phyloP scores from a whole-genome alignment of 2,113 vertebrate species.

The Piprites chloris region DNA sequence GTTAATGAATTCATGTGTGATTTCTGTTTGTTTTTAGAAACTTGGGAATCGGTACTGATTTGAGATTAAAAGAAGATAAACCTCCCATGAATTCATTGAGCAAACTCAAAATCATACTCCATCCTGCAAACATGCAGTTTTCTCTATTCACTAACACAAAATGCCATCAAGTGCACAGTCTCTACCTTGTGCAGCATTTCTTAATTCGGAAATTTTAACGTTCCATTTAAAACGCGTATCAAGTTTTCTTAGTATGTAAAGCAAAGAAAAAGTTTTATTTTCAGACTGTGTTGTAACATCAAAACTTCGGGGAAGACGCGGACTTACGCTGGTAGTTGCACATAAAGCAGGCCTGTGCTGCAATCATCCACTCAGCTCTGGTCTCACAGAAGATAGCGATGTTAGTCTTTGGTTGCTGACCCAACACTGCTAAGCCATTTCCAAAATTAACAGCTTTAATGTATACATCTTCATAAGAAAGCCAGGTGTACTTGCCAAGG shows the following conservation, averaged over 20 bases:
- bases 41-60: neutral
- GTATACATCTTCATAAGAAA: conserved; percentile 83
- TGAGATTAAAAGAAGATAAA: neutral
- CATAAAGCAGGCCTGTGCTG: conserved; percentile 92
- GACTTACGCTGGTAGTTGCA: conserved; percentile 91
- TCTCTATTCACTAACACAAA: neutral
- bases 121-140: neutral
- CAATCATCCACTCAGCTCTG: conserved; percentile 90
- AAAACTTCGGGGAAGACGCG: neutral
- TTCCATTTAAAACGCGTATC: neutral
- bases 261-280: neutral
- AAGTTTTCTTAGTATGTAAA: neutral
- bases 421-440: conserved; percentile 83
- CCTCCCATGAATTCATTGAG: neutral
- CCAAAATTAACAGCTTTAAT: conserved; percentile 81
- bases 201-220: neutral
- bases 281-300: neutral
- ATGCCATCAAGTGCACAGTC: neutral
- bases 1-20: neutral
- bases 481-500: conserved; percentile 90
- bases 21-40: conserved; percentile 17
- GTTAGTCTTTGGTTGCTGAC: conserved; percentile 86
- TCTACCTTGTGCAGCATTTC: neutral
- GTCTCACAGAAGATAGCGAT: conserved; percentile 97
- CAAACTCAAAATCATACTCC: neutral